phyloP scores from a whole-genome alignment of 2,113 vertebrate genomes.

The Lichenostomus cassidix region DNA sequence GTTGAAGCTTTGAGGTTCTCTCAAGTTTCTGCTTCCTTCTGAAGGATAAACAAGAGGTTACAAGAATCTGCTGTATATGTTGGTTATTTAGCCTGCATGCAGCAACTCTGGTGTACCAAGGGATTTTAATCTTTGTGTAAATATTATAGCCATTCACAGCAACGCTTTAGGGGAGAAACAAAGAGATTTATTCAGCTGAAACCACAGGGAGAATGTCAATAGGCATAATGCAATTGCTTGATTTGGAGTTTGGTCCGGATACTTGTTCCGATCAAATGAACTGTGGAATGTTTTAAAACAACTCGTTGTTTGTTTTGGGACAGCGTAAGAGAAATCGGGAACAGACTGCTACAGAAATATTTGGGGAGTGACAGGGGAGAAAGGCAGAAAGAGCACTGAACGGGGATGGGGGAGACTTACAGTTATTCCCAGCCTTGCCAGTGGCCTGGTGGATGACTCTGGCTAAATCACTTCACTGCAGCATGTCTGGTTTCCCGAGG shows the following conservation, averaged over 20 bases:
- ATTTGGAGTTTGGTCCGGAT: constrained; percentile 50
- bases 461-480: background rate
- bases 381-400: background rate
- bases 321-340: background rate
- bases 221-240: constrained; percentile 52
- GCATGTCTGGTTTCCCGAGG: background rate
- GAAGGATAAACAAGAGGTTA: constrained; percentile 56
- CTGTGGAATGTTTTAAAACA: constrained; percentile 60
- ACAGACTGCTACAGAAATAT: background rate
- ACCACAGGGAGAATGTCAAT: constrained; percentile 59
- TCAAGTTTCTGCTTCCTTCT: constrained; percentile 61
- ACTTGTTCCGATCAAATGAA: constrained; percentile 49
- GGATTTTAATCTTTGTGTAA: constrained; percentile 58
- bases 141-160: constrained; percentile 42
- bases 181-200: constrained; percentile 66
- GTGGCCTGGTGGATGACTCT: background rate
- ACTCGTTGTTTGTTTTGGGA: constrained; percentile 30
- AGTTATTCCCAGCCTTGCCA: background rate
- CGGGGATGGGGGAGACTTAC: background rate
- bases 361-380: background rate
- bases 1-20: constrained; percentile 61
- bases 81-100: constrained; percentile 33
- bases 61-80: constrained; percentile 39
- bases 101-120: constrained; percentile 38
- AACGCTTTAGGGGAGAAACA: constrained; percentile 49